Evolutionary conservation across 2,797 vertebrate genomes (phyloP).

Genomic region (Myiotriccus ornatus): DNA sequence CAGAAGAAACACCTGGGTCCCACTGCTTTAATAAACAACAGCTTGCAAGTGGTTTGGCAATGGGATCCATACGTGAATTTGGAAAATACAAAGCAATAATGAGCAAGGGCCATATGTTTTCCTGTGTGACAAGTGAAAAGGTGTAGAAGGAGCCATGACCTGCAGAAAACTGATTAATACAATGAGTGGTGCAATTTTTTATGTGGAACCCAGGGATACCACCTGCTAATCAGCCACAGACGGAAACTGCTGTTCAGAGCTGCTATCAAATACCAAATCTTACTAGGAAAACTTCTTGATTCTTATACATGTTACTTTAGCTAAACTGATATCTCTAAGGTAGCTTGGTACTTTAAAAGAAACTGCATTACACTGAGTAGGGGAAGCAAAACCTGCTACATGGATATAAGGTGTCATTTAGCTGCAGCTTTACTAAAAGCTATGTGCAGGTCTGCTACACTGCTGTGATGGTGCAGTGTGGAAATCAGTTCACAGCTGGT

Average conservation of each 20-base stretch:
- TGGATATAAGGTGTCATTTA: not conserved
- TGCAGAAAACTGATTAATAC: conserved; percentile 4
- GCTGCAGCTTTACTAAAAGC: not conserved
- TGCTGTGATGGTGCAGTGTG: not conserved
- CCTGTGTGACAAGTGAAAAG: not conserved
- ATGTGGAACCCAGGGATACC: not conserved
- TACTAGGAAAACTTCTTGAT: not conserved
- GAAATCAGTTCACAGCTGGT: not conserved
- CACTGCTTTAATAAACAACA: conserved; percentile 22
- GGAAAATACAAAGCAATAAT: conserved; percentile 19
- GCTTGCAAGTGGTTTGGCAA: conserved; percentile 12
- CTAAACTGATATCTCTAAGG: not conserved
- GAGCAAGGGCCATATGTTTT: conserved; percentile 27
- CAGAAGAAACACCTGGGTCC: conserved; percentile 17
- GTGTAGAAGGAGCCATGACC: not conserved
- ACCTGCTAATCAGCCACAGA: not conserved
- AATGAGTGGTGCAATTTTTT: not conserved
- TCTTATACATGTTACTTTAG: not conserved
- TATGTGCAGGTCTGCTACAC: not conserved
- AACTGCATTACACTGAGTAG: not conserved
- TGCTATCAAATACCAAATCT: not conserved
- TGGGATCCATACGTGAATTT: not conserved
- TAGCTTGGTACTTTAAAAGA: not conserved
- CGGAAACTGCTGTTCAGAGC: not conserved
- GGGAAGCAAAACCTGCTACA: not conserved